phyloP scores from a whole-genome alignment of 2,797 vertebrate genomes.

The Phataginus tricuspis region DNA sequence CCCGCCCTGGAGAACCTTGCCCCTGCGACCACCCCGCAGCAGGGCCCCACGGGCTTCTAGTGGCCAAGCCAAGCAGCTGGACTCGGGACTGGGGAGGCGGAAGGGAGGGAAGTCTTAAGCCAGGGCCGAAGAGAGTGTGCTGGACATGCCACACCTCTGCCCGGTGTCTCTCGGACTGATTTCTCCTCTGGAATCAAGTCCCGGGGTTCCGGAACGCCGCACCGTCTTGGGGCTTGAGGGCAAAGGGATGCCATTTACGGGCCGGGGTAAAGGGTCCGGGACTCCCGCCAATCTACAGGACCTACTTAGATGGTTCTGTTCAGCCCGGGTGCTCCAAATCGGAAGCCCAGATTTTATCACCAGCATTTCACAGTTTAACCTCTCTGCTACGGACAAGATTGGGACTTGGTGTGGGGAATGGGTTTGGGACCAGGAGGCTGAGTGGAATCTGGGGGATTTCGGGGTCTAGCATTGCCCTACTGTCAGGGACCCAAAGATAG shows the following conservation, averaged over 20 bases:
- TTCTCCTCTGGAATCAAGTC: constrained; percentile 49
- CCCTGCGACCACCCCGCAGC: constrained; percentile 54
- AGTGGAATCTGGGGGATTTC: not conserved
- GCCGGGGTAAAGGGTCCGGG: constrained; percentile 34
- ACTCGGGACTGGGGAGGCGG: constrained; percentile 32
- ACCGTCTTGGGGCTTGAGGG: not conserved
- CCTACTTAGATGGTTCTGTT: constrained; percentile 39
- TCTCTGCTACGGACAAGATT: not conserved
- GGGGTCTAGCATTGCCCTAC: not conserved
- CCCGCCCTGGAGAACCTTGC: constrained; percentile 44
- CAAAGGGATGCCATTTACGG: constrained; percentile 30
- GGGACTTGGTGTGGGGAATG: not conserved
- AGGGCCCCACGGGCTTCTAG: constrained; percentile 55
- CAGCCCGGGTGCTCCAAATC: not conserved
- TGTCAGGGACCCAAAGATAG: not conserved
- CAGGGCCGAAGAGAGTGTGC: not conserved
- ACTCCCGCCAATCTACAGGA: not conserved
- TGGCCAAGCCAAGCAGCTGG: constrained; percentile 36
- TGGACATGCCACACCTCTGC: constrained; percentile 54
- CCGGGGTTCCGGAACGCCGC: not conserved
- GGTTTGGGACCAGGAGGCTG: not conserved
- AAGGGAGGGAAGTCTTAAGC: not conserved
- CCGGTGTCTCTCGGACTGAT: not conserved
- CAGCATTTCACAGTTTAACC: not conserved
- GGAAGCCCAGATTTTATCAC: not conserved